Evolutionary conservation across 2,797 vertebrate genomes (phyloP), one percentile per base, ranked within the genome.

Genomic region (Epinephelus awoara): DNA sequence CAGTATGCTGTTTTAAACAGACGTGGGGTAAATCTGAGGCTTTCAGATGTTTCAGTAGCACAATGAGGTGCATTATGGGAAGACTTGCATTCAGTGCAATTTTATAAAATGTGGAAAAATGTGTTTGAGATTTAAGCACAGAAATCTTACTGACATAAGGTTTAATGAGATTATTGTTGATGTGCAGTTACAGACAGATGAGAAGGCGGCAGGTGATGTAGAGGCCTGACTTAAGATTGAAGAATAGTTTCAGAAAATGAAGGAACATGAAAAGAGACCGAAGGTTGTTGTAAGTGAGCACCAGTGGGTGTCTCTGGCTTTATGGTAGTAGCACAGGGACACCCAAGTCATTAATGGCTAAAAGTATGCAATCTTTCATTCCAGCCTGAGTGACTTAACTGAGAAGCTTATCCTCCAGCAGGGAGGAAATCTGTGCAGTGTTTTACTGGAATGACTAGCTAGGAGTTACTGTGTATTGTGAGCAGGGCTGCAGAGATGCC

Each of bases 401-500:
- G 57, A 23, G 67, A 27, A 57, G 44, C 34, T 34, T 34, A 34
- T 42, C 44, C 44, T 47, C 50, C 3, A 29, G 6, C 49, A 58
- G 17, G 44, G 29, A 15, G 58, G 15, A 67, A 18, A 57, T 58
- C 17, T 63, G 9, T 54, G 56, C 65, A 65, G 58, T 40, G 42
- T 61, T 69, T 75, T 44, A 44, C 12, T 29, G 54, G 25, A 17
- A 29, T 27, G 17, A 68, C 42, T 13, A 25, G 17, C 47, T 67
- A 8, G 19, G 44, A 40, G 56, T 64, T 64, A 4, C 27, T 61
- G 21, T 64, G 25, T 72, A 29, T 34, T 57, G 9, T 46, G 34
- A 68, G 66, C 21, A 52, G 58, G 23, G 49, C 72, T 76, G 72
- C 77, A 66, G 44, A 71, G 34, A 82, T 76, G 84, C 86, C 87